Conservation (phyloP, 2,888 invertebrate genomes). For the Caenorhabditis angaria region DNA sequence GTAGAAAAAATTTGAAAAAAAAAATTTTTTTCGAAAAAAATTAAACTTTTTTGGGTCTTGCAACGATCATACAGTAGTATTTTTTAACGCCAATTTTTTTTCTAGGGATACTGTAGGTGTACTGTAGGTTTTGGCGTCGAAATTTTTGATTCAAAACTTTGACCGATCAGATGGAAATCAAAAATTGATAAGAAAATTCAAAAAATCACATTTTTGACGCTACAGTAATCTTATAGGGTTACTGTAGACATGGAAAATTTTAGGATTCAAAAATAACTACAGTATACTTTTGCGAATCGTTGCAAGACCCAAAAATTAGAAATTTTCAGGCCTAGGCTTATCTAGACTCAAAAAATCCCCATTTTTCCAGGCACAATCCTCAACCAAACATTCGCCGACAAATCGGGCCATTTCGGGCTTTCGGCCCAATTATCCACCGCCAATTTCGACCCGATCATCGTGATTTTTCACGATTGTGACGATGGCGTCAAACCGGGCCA, state of each 20-base stretch:
- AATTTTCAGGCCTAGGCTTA: background rate
- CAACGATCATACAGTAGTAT: background rate
- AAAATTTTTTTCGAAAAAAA: background rate
- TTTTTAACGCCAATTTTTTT: background rate
- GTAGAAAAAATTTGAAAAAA: background rate
- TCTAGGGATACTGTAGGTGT: background rate
- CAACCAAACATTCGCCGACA: conserved; percentile 30
- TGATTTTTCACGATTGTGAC: conserved; percentile 50
- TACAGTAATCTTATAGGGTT: no score
- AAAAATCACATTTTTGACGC: no score
- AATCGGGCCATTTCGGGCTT: conserved; percentile 26
- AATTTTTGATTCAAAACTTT: no score
- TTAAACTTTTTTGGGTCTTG: background rate
- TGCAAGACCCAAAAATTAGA: no score
- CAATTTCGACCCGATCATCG: conserved; percentile 26
- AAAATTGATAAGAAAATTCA: no score
- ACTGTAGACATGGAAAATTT: background rate
- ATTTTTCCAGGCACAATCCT: conserved; percentile 22
- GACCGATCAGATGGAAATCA: no score
- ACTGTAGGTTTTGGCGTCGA: no score
- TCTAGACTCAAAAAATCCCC: background rate
- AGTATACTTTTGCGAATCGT: background rate
- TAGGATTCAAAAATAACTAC: background rate
- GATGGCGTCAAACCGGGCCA: conserved; percentile 57
- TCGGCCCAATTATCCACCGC: conserved; percentile 12